phyloP scores from a whole-genome alignment of 2,113 vertebrate species.

The Pseudonaja textilis region DNA sequence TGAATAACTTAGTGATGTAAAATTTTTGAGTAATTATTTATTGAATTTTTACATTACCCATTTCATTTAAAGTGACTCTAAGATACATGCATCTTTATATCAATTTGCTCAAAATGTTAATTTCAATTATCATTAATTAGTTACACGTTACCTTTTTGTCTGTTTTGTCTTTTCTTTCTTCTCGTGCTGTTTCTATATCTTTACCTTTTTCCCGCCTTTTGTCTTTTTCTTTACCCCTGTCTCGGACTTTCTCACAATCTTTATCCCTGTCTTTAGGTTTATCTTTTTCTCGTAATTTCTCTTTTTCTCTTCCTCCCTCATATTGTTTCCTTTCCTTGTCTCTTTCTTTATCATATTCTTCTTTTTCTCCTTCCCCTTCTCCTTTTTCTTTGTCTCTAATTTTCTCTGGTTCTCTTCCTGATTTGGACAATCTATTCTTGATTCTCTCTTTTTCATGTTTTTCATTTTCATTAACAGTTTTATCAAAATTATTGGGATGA shows the following conservation, averaged over 20 bases:
- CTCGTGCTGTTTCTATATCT: slow-evolving; percentile 58
- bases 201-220: slow-evolving; percentile 61
- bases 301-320: slow-evolving; percentile 67
- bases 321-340: slow-evolving; percentile 55
- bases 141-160: slow-evolving; percentile 69
- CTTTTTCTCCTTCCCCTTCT: slow-evolving; percentile 41
- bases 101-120: not conserved
- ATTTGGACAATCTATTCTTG: slow-evolving; percentile 36
- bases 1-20: not conserved
- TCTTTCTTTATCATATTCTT: slow-evolving; percentile 4
- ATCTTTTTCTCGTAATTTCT: slow-evolving; percentile 66
- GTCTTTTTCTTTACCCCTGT: slow-evolving; percentile 60
- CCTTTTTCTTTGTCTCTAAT: slow-evolving; percentile 46
- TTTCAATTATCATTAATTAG: not conserved
- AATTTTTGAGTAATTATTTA: not conserved
- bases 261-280: slow-evolving; percentile 65
- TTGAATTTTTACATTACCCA: not conserved
- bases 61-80: not conserved
- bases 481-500: slow-evolving; percentile 43
- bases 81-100: not conserved
- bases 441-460: slow-evolving; percentile 62
- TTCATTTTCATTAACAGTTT: slow-evolving; percentile 50
- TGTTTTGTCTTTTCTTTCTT: slow-evolving; percentile 55
- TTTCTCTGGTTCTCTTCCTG: slow-evolving; percentile 59
- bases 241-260: slow-evolving; percentile 45